Evolutionary conservation across 2,113 vertebrate genomes (phyloP), one percentile per base, ranked within the genome.

Genomic region (Oryzias woworae): DNA sequence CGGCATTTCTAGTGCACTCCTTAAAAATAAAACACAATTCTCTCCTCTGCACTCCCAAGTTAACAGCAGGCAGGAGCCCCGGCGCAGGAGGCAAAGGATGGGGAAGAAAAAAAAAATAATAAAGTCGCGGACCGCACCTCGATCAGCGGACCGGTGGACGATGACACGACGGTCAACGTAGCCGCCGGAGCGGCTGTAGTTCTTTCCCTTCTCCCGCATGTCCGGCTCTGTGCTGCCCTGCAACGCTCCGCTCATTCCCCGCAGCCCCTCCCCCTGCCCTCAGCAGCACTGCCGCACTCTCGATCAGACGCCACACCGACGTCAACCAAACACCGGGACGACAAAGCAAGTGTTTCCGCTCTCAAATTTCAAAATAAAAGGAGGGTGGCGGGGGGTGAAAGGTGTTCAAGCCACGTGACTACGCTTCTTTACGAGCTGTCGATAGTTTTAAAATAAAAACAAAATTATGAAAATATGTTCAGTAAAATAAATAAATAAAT

Each of bases 181-280:
- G 76, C 87, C 84, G 75, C 81, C 78, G 62, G 80, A 63, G 82
- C 82, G 85, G 83, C 81, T 61, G 71, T 70, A 53, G 62, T 68
- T 83, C 31, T 85, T 89, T 52, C 71, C 83, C 77, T 85, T 87
- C 83, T 88, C 86, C 83, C 85, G 71, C 87, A 90, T 90, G 83
- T 77, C 81, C 80, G 75, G 71, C 68, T 80, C 75, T 80, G 85
- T 82, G 73, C 85, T 80, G 81, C 73, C 80, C 64, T 36, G 87
- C 87, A 87, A 74, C 85, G 68, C 71, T 80, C 52, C 50, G 77
- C 87, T 88, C 80, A 75, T 87, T 71, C 88, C 82, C 90, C 85
- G 90, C 90, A 92, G 88, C 89, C 89, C 89, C 90, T 87, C 90
- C 89, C 84, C 80, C 81, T 73, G 45, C 79, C 83, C 81, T 62